Base-by-base conservation (phyloP, 2,888 invertebrate species). In the Dusona sp. region DNA sequence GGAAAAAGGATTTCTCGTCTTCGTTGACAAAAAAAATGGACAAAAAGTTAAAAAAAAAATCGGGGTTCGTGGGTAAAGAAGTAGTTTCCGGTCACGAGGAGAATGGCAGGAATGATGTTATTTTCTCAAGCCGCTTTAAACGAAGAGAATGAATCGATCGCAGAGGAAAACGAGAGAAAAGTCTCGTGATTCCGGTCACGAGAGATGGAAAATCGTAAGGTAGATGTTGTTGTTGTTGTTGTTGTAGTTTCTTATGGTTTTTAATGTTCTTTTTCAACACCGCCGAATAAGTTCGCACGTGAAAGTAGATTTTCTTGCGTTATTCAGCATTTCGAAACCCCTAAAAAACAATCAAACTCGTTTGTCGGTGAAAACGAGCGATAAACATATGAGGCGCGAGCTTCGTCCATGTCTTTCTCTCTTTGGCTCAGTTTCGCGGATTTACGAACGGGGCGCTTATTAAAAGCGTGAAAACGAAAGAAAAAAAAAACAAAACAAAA, bases 21-120 rank as follows among this genome's bases (percentile, higher is more conserved):
- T 33, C 16, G 22, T 38, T 22, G 4, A 70, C 36, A 22, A 67
- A 25, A 42, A 68, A 22, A 70, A 70, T 19, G 29, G 29, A 48
- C 1, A 70, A 16, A 61, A 48, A 45, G 9, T 19, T 13, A 65
- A 65, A 45, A 22, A 19, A 7, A 13, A 64, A n/a, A n/a, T n/a
- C 11, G 7, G 11, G 19, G 22, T 25, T 3, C 22, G 19, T 19
- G 29, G 48, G 19, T 0, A n/a, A 80, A 87, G 77, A 51, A 25
- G 85, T 77, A 25, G 85, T 77, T 87, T 70, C 19, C 29, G 70
- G 19, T 33, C 48, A 48, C 48, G 70, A 29, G 29, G 29, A 70
- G n/a, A 38, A 70, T 19, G 8, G 8, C 9, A 29, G 48, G 29
- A 48, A 6, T 29, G 25, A 38, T 16, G 70, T 45, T 45, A 16